Conservation (phyloP, 2,797 vertebrate genomes). For the Acanthornis magna region DNA sequence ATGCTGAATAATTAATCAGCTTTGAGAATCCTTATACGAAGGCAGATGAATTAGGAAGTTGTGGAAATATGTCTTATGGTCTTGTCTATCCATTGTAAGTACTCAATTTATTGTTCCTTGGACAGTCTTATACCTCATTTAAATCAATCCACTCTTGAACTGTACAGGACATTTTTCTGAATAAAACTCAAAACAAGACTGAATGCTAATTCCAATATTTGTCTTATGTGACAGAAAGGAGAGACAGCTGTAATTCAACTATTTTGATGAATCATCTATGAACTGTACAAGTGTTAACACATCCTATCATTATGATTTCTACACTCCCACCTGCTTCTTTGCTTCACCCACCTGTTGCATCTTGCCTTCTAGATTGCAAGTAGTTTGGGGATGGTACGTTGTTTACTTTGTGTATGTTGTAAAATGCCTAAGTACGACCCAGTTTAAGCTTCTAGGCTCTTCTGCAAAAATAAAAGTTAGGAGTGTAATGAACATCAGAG, state of each 20-base stretch:
- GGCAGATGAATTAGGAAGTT: not conserved
- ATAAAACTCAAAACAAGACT: not conserved
- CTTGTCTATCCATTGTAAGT: not conserved
- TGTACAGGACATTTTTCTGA: not conserved
- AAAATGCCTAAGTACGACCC: not conserved
- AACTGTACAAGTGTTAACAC: conserved; percentile 48
- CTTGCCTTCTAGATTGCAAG: conserved; percentile 50
- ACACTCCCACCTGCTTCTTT: conserved; percentile 48
- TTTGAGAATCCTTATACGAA: not conserved
- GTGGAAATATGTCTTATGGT: not conserved
- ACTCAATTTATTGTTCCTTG: not conserved
- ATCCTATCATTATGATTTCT: conserved; percentile 44
- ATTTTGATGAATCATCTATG: conserved; percentile 49
- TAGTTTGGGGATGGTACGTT: not conserved
- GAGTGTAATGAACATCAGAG: not conserved
- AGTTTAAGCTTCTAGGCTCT: not conserved
- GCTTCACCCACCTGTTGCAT: conserved; percentile 58
- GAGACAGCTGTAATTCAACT: not conserved
- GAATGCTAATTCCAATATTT: not conserved
- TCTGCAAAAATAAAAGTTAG: not conserved
- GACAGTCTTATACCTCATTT: not conserved
- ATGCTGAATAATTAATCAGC: not conserved
- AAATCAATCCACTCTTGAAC: not conserved
- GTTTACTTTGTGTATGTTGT: conserved; percentile 20
- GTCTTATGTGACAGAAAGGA: not conserved